Conservation (phyloP, 2,888 invertebrate species). For the Notodonta dromedarius region DNA sequence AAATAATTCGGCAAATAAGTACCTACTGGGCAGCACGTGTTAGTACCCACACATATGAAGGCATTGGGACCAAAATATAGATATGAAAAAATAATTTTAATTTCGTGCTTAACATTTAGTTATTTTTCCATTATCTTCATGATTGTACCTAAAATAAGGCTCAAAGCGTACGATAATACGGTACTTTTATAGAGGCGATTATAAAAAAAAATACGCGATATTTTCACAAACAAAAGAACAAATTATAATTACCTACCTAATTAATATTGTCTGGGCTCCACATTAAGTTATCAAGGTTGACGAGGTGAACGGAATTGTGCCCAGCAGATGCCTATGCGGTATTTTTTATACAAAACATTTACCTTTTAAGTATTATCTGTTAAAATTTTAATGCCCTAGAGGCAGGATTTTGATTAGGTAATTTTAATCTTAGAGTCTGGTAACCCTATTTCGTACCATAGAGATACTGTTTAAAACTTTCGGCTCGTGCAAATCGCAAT, state of each 20-base stretch:
- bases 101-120: background rate
- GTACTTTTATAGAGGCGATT: constrained; percentile 13
- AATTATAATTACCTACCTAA: constrained; percentile 33
- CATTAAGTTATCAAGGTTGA: constrained; percentile 27
- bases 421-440: constrained; percentile 1
- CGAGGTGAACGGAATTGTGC: background rate
- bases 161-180: constrained; percentile 1
- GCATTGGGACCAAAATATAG: too few species aligned
- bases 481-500: too few species aligned
- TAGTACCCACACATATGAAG: too few species aligned
- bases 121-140: background rate
- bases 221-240: constrained; percentile 30
- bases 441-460: background rate
- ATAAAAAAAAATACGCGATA: constrained; percentile 26
- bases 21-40: background rate
- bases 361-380: constrained; percentile 25
- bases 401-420: constrained; percentile 27
- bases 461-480: background rate
- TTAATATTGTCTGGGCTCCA: constrained; percentile 31
- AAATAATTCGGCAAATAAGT: constrained; percentile 9
- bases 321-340: constrained; percentile 3
- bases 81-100: too few species aligned
- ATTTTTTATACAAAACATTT: constrained; percentile 20
- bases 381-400: constrained; percentile 27
- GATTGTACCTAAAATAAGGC: constrained; percentile 15